These are phyloP conservation scores for Anhinga anhinga DNA, from an alignment of 2,113 vertebrate species.

Conservation along the genomic window DNA sequence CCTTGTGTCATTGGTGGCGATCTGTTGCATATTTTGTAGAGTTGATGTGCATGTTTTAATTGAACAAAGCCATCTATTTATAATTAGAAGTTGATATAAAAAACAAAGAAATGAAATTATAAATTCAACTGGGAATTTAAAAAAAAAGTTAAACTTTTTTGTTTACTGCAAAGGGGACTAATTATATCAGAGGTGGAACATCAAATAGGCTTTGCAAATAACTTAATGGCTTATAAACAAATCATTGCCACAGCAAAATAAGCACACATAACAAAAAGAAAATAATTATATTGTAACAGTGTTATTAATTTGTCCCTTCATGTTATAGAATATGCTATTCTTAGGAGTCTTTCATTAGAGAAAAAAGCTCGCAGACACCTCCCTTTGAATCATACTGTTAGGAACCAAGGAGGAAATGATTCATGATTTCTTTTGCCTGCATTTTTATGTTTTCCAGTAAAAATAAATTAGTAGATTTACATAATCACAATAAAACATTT, in stretches of 20 bases:
- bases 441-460: slow-evolving; percentile 25
- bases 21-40: not conserved
- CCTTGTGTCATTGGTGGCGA: not conserved
- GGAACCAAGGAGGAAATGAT: not conserved
- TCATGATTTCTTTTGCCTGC: not conserved
- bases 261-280: not conserved
- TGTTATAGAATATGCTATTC: not conserved
- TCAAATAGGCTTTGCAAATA: slow-evolving; percentile 47
- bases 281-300: not conserved
- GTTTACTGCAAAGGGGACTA: not conserved
- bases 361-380: not conserved
- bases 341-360: slow-evolving; percentile 5
- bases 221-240: slow-evolving; percentile 51
- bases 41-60: not conserved
- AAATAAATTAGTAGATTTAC: slow-evolving; percentile 32
- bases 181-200: slow-evolving; percentile 29
- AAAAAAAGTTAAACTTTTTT: slow-evolving; percentile 36
- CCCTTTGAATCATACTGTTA: slow-evolving; percentile 11
- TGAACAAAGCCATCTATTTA: not conserved
- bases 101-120: not conserved
- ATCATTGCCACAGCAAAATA: slow-evolving; percentile 47
- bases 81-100: not conserved
- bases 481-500: slow-evolving; percentile 22
- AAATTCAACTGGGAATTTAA: slow-evolving; percentile 6
- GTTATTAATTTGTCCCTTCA: slow-evolving; percentile 31